phyloP scores from a whole-genome alignment of 92 coral and sea anemone genomes.

The Epizoanthus ramosus region DNA sequence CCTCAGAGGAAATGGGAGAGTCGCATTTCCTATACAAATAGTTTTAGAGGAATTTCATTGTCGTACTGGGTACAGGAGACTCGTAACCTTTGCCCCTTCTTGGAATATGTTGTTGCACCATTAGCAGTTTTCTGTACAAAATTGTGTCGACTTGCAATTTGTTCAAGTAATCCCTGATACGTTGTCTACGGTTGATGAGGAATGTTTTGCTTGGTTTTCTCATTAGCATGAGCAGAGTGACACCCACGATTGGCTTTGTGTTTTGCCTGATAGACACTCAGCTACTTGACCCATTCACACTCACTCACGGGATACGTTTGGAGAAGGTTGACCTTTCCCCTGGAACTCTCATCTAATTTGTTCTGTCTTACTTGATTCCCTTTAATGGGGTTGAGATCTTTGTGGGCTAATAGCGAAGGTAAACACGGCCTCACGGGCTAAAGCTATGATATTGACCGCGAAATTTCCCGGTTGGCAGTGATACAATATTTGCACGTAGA shows the following conservation, averaged over 20 bases:
- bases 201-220: background rate
- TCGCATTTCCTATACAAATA: constrained; percentile 37
- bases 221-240: constrained; percentile 13
- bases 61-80: constrained; percentile 8
- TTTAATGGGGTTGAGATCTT: background rate
- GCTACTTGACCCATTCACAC: constrained; percentile 3
- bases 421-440: constrained; percentile 16
- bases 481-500: constrained; percentile 19
- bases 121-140: background rate
- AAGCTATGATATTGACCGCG: constrained; percentile 29
- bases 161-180: background rate
- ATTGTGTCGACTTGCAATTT: background rate
- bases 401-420: constrained; percentile 4
- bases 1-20: constrained; percentile 46
- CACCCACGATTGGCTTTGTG: background rate
- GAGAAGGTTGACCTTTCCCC: constrained; percentile 14
- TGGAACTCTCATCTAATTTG: background rate
- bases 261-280: constrained; percentile 3
- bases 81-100: constrained; percentile 8
- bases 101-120: constrained; percentile 1
- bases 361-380: background rate
- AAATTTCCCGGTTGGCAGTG: constrained; percentile 21
- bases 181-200: background rate
- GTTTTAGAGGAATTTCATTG: constrained; percentile 42
- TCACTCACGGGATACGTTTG: constrained; percentile 4